A percentile compares a stretch with the other conserved stretches of the same genome.
phyloP scores from a whole-genome alignment of 2,113 vertebrate species.

The Chaetorhynchus papuensis region DNA sequence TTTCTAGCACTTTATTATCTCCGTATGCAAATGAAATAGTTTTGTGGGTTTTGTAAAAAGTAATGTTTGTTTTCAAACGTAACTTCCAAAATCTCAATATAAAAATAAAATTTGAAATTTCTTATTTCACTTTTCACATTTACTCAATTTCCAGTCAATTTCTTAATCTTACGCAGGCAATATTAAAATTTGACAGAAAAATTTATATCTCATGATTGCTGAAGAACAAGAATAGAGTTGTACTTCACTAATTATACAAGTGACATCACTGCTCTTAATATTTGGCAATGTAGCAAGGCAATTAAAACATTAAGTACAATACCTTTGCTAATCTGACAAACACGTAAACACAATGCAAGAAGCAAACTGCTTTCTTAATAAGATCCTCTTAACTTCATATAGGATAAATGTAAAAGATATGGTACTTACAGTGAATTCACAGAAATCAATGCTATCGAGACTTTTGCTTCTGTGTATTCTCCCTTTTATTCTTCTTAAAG shows the following conservation, averaged over 20 bases:
- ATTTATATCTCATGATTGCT: not conserved
- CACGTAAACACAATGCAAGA: not conserved
- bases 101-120: not conserved
- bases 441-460: slow-evolving; percentile 90
- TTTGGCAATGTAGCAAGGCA: not conserved
- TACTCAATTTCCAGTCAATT: not conserved
- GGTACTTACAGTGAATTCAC: slow-evolving; percentile 92
- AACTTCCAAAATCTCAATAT: not conserved
- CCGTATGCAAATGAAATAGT: not conserved
- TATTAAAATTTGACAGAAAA: not conserved
- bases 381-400: not conserved
- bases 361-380: not conserved
- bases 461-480: slow-evolving; percentile 95
- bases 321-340: not conserved
- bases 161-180: not conserved
- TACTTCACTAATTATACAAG: not conserved
- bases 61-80: not conserved
- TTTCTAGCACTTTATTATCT: not conserved
- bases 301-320: not conserved
- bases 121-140: not conserved
- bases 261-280: not conserved
- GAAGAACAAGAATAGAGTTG: not conserved
- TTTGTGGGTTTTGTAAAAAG: not conserved
- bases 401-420: not conserved
- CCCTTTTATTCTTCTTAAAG: slow-evolving; percentile 93